A percentile compares a stretch with the other conserved stretches of the same genome.
Evolutionary conservation across 1,140 invertebrate genomes (phyloP).

Genomic region (Calliphora vicina): DNA sequence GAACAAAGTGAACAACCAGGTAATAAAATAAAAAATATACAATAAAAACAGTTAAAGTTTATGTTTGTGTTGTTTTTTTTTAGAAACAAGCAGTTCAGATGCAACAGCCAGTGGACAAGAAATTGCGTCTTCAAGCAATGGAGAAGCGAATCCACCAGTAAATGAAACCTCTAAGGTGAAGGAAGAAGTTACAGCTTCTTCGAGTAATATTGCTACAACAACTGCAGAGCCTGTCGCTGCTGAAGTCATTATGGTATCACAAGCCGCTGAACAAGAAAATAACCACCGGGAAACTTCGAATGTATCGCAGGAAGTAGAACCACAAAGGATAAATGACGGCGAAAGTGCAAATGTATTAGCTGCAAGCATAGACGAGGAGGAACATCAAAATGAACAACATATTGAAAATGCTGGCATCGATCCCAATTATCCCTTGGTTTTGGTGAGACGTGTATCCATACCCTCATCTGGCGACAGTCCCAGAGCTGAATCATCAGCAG

Average conservation of each 20-base stretch:
- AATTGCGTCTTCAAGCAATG: background rate
- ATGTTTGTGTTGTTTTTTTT: background rate
- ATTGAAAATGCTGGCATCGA: slow-evolving; percentile 21
- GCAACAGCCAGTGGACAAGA: background rate
- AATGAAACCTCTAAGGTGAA: background rate
- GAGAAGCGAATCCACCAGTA: background rate
- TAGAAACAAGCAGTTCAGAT: background rate
- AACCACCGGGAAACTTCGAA: background rate
- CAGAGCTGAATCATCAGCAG: background rate
- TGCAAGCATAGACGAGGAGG: background rate
- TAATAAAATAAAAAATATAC: background rate
- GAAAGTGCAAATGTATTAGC: background rate
- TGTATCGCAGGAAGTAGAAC: background rate
- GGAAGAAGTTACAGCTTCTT: background rate
- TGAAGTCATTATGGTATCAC: background rate
- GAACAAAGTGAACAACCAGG: slow-evolving; percentile 16
- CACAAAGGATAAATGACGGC: background rate
- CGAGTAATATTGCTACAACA: background rate
- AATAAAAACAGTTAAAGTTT: background rate
- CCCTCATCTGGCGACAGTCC: background rate
- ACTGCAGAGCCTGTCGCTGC: background rate
- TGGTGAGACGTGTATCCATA: background rate
- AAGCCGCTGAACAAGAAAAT: background rate
- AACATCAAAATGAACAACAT: slow-evolving; percentile 25
- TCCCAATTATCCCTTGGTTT: background rate